phyloP scores from a whole-genome alignment of 2,888 invertebrate genomes.

The Nebria brevicollis region DNA sequence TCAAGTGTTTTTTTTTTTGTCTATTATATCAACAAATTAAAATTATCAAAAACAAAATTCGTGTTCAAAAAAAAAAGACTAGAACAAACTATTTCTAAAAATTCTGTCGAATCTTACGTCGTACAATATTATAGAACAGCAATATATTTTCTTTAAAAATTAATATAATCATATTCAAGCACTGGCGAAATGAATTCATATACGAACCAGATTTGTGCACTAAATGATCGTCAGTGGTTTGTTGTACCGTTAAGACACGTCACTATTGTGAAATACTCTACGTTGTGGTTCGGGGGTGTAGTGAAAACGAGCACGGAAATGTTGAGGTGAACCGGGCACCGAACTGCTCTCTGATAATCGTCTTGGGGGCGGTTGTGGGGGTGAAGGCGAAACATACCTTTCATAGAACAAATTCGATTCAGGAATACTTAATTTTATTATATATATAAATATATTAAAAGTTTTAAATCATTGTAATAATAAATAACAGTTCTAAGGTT shows the following conservation, averaged over 20 bases:
- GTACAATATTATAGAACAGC: conserved; percentile 8
- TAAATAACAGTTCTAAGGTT: too few species aligned
- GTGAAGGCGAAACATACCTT: conserved; percentile 71
- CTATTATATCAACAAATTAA: conserved; percentile 10
- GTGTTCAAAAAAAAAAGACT: conserved; percentile 22
- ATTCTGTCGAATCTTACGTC: conserved; percentile 14
- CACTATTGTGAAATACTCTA: conserved; percentile 64
- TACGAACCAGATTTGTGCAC: conserved; percentile 31
- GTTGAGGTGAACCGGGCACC: conserved; percentile 77
- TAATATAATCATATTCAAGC: conserved; percentile 8
- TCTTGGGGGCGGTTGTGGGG: conserved; percentile 71
- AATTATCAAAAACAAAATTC: conserved; percentile 1
- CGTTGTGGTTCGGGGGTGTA: conserved; percentile 70
- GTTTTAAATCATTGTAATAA: neutral
- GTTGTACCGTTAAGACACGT: conserved; percentile 57
- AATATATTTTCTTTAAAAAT: neutral
- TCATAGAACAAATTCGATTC: conserved; percentile 44
- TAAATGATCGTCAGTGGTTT: conserved; percentile 21
- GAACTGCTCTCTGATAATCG: conserved; percentile 74
- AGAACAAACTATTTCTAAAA: conserved; percentile 23
- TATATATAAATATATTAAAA: neutral
- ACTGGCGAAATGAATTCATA: conserved; percentile 8
- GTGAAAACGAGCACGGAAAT: conserved; percentile 71
- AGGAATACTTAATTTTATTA: neutral
- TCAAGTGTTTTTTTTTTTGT: conserved; percentile 18